Evolutionary conservation across 2,888 invertebrate genomes (phyloP).

Genomic region (Catonia carolina): DNA sequence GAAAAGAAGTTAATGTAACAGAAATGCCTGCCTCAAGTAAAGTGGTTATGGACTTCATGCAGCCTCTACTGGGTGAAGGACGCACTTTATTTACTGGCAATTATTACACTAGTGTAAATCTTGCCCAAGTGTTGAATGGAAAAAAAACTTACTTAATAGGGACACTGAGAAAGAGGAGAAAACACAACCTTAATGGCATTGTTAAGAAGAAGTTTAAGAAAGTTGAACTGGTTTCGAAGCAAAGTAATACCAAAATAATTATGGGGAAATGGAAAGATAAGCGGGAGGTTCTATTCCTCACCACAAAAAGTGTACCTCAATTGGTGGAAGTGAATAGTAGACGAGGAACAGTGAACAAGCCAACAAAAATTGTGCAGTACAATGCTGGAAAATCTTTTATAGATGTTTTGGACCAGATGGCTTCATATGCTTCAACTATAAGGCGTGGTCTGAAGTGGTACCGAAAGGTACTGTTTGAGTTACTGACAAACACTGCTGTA

Average conservation of each 20-base stretch:
- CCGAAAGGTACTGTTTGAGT: neutral
- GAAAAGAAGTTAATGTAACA: constrained; percentile 26
- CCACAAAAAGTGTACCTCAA: neutral
- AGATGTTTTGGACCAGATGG: neutral
- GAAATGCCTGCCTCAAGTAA: constrained; percentile 17
- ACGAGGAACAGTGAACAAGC: neutral
- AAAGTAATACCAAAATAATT: neutral
- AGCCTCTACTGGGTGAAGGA: constrained; percentile 20
- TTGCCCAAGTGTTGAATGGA: constrained; percentile 8
- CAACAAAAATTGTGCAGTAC: neutral
- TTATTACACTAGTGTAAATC: constrained; percentile 26
- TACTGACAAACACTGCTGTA: neutral
- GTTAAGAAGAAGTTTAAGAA: neutral
- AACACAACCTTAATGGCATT: neutral
- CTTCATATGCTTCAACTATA: neutral
- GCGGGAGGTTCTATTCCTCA: neutral
- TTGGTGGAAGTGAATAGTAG: neutral
- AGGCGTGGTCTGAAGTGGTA: neutral
- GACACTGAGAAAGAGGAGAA: constrained; percentile 1
- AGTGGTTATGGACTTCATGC: constrained; percentile 19
- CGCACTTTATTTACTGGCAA: constrained; percentile 25
- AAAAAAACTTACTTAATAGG: neutral
- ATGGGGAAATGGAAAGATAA: neutral
- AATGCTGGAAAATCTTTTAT: neutral
- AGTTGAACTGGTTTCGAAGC: neutral